Conservation (phyloP, 2,797 vertebrate genomes). For the Argyrosomus regius region DNA sequence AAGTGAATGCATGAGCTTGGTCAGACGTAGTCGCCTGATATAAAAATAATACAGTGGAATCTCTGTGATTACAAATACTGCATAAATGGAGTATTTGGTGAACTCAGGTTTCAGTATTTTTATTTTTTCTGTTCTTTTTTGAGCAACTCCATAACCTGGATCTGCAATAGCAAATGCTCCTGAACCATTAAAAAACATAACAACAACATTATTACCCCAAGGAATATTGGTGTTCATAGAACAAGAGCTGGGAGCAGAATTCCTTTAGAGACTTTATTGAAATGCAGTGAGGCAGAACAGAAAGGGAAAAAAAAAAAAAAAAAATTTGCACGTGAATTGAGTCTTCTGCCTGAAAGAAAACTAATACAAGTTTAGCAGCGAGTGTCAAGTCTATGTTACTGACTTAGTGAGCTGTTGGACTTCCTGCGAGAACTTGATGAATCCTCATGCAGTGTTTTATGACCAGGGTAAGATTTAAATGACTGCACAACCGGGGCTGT, state of each 20-base stretch:
- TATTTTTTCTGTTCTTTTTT: not conserved
- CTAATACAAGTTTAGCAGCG: constrained; percentile 24
- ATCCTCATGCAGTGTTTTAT: constrained; percentile 15
- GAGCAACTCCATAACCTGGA: not conserved
- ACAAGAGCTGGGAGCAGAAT: constrained; percentile 36
- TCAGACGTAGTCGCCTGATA: constrained; percentile 29
- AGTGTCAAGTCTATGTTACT: constrained; percentile 38
- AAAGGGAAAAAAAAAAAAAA: constrained; percentile 18
- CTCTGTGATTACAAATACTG: not conserved
- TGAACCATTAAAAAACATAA: constrained; percentile 21
- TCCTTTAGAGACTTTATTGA: constrained; percentile 50
- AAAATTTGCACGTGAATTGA: constrained; percentile 42
- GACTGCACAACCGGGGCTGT: constrained; percentile 27
- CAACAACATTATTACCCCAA: constrained; percentile 32
- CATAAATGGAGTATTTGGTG: constrained; percentile 1
- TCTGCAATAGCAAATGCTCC: constrained; percentile 23
- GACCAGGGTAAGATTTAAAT: constrained; percentile 32
- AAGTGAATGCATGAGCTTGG: constrained; percentile 40
- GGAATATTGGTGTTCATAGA: constrained; percentile 46
- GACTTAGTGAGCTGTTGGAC: constrained; percentile 32
- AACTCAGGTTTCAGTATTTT: not conserved
- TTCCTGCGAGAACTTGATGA: constrained; percentile 30
- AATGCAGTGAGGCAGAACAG: constrained; percentile 55
- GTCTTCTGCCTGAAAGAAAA: constrained; percentile 47
- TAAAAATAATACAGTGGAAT: not conserved